Evolutionary conservation across 2,113 vertebrate genomes (phyloP).

Genomic region (Maccullochella peelii): DNA sequence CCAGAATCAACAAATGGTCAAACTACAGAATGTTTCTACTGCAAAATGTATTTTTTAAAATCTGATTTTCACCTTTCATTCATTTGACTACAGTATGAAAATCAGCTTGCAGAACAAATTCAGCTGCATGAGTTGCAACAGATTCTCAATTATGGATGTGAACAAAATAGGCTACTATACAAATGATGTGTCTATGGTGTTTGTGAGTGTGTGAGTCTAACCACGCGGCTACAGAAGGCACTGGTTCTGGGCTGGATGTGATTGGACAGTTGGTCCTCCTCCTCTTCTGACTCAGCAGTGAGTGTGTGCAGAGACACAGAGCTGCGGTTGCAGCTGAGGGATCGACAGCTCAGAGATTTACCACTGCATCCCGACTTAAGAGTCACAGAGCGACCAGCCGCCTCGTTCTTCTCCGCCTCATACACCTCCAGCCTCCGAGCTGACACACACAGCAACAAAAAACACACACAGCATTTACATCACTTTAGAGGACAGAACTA

Average conservation of each 20-base stretch:
- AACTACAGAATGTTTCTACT: too few species aligned
- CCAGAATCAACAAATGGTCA: too few species aligned
- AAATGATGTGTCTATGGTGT: not conserved
- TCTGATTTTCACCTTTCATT: not conserved
- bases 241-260: constrained; percentile 67
- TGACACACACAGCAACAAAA: constrained; percentile 18
- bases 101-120: not conserved
- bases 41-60: too few species aligned
- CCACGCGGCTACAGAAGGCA: constrained; percentile 93
- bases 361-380: constrained; percentile 60
- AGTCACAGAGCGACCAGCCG: constrained; percentile 60
- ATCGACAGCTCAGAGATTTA: constrained; percentile 75
- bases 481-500: not conserved
- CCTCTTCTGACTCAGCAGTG: constrained; percentile 62
- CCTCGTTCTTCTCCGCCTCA: constrained; percentile 78
- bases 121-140: not conserved
- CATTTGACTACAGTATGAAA: not conserved
- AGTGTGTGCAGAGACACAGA: constrained; percentile 79
- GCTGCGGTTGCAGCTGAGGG: constrained; percentile 78
- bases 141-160: not conserved
- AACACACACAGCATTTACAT: not conserved
- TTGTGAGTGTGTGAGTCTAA: constrained; percentile 71
- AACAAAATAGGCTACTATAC: not conserved
- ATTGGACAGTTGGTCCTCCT: constrained; percentile 51
- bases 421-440: constrained; percentile 86